These are phyloP conservation scores for Circaetus cinerascens DNA, from an alignment of 2,113 vertebrate genomes.

Conservation along the genomic window DNA sequence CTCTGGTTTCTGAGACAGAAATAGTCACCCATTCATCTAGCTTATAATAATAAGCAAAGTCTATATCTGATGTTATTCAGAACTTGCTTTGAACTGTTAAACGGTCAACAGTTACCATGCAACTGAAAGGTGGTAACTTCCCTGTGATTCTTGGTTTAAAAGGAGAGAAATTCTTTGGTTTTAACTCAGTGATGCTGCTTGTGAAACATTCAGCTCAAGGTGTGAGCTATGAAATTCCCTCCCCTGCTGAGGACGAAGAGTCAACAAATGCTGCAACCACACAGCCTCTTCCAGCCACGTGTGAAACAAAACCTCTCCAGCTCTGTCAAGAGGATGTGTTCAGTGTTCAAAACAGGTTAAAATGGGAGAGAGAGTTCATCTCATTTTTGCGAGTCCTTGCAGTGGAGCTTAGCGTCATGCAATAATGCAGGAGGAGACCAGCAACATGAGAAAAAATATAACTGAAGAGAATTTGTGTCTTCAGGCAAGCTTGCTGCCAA, in stretches of 20 bases:
- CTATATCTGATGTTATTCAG: neutral
- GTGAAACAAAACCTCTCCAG: neutral
- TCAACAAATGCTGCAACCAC: neutral
- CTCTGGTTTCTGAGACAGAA: conserved; percentile 28
- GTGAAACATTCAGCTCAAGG: neutral
- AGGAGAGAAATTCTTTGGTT: neutral
- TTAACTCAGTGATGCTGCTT: neutral
- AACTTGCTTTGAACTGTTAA: conserved; percentile 25
- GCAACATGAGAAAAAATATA: neutral
- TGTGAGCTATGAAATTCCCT: neutral
- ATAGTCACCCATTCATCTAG: conserved; percentile 38
- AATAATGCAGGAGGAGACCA: neutral
- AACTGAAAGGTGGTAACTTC: neutral
- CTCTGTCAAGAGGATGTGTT: neutral
- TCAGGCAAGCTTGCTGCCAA: neutral
- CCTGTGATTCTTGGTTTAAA: neutral
- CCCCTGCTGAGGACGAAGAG: neutral
- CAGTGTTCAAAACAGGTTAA: neutral
- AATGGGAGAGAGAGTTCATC: neutral
- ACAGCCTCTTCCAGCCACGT: neutral
- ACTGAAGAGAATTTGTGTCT: neutral
- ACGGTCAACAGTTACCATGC: neutral
- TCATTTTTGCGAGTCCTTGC: neutral
- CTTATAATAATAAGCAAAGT: neutral
- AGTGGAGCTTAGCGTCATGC: neutral